A percentile compares a stretch with the other conserved stretches of the same genome.
These are phyloP conservation scores for Silurus glanis DNA, from an alignment of 2,113 vertebrate species.

Conservation along the genomic window DNA sequence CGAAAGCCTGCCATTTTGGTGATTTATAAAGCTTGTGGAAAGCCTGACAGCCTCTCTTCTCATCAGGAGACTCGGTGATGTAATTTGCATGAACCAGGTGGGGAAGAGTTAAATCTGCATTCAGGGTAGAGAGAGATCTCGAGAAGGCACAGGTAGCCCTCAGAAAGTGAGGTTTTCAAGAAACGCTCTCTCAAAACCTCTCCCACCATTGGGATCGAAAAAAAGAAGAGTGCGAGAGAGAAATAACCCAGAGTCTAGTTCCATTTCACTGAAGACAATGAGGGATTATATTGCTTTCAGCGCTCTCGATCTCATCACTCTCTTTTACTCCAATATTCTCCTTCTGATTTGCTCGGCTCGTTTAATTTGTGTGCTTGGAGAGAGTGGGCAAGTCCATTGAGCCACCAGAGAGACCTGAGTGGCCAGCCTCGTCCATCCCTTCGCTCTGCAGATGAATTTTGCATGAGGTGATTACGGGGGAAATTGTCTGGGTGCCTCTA, in stretches of 20 bases:
- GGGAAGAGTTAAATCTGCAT: conserved; percentile 67
- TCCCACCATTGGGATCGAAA: conserved; percentile 48
- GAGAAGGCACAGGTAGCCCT: conserved; percentile 58
- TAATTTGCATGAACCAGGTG: conserved; percentile 68
- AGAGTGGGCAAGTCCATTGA: conserved; percentile 28
- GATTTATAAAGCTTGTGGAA: conserved; percentile 69
- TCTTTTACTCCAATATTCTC: conserved; percentile 37
- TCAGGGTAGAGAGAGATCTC: conserved; percentile 54
- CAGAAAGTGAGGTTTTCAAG: conserved; percentile 32
- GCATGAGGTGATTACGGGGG: conserved; percentile 56
- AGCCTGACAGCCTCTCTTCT: conserved; percentile 67
- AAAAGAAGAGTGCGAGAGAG: background rate
- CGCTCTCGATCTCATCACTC: conserved; percentile 37
- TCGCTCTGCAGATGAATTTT: conserved; percentile 56
- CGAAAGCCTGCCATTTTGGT: conserved; percentile 57
- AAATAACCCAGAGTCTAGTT: conserved; percentile 41
- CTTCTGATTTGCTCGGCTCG: conserved; percentile 28
- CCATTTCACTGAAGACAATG: conserved; percentile 51
- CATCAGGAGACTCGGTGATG: conserved; percentile 68
- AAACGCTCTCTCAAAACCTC: conserved; percentile 16
- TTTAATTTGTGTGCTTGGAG: conserved; percentile 48
- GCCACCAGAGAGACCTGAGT: conserved; percentile 21
- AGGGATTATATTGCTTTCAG: conserved; percentile 55
- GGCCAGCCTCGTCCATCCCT: conserved; percentile 5
- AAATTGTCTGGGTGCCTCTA: conserved; percentile 48